Percentiles rank a stretch among this genome's conserved stretches.
phyloP scores from a whole-genome alignment of 2,797 vertebrate species.

The Melanotaenia parkinsoni region DNA sequence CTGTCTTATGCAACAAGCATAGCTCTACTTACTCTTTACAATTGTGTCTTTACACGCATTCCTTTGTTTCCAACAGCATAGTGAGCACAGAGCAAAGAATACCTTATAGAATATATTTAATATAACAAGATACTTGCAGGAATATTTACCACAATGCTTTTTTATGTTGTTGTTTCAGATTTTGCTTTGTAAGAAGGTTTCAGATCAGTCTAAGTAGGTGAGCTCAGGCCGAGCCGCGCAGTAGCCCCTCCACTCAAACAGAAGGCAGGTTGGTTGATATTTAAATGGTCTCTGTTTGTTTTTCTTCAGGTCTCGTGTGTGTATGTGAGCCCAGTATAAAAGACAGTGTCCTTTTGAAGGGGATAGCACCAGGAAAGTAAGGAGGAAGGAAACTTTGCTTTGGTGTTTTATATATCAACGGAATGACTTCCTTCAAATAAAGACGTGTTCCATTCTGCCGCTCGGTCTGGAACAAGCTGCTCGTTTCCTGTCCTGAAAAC shows the following conservation, averaged over 20 bases:
- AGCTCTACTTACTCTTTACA: background rate
- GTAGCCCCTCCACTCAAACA: slow-evolving; percentile 70
- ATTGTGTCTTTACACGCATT: background rate
- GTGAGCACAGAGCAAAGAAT: background rate
- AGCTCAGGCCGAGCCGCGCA: slow-evolving; percentile 33
- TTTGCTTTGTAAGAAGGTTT: slow-evolving; percentile 25
- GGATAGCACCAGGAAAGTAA: slow-evolving; percentile 81
- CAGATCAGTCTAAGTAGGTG: slow-evolving; percentile 20
- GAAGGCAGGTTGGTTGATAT: slow-evolving; percentile 77
- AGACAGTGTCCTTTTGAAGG: slow-evolving; percentile 77
- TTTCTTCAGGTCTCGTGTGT: slow-evolving; percentile 78
- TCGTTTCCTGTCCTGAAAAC: slow-evolving; percentile 80
- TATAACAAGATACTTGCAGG: slow-evolving; percentile 20
- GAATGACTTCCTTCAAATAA: slow-evolving; percentile 87
- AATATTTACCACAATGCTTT: background rate
- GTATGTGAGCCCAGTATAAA: slow-evolving; percentile 80
- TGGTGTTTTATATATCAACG: slow-evolving; percentile 86
- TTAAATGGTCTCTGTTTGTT: slow-evolving; percentile 81
- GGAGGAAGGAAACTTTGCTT: slow-evolving; percentile 83
- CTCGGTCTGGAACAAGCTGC: slow-evolving; percentile 80
- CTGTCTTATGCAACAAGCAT: background rate
- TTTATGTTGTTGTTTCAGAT: slow-evolving; percentile 11
- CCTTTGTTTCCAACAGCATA: background rate
- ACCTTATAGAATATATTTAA: background rate
- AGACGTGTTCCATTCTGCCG: slow-evolving; percentile 76